Evolutionary conservation across 2,888 invertebrate species (phyloP), one percentile per base, ranked within the genome.

Genomic region (Eupithecia insigniata): DNA sequence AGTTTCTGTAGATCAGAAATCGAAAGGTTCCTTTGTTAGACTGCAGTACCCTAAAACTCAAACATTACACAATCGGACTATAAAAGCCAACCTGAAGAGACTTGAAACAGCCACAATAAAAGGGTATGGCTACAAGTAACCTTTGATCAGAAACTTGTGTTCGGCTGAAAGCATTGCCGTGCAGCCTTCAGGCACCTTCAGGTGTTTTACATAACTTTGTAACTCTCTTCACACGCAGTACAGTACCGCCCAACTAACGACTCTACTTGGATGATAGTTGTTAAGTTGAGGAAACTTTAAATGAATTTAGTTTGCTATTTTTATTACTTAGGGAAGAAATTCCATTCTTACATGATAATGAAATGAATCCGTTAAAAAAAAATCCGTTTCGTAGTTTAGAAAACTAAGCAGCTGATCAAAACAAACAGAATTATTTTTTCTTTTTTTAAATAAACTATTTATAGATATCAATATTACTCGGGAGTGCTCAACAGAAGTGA

Each of bases 191-290:
- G 55, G 67, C 64, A 43, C 67, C 58, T 71, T 74, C 69, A 69
- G 55, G 67, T 67, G 71, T 73, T 73, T 70, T 73, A 73, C 70
- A 70, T 73, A 73, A 70, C 70, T 70, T 73, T 64, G 65, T 72
- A 60, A 66, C 65, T 66, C n/a, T 10, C 51, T 7, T 26, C 66
- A 61, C 66, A 61, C 36, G 55, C 16, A 28, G 22, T 26, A 26
- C 55, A 55, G 51, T 51, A 22, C 55, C 12, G 26, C 55, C 3
- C 12, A 14, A 1, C 55, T 26, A 4, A 55, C 55, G 26, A 14
- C 22, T 51, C 46, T 22, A 22, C 55, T 43, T 43, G 12, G 22
- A 4, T 55, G 30, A 8, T 60, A 60, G 60, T 30, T 60, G 30
- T 55, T 26, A 51, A 26, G 4, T 51, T 22, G n/a, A 8, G 12